Conservation (phyloP, 2,888 invertebrate genomes). For the Andrena trimmerana region DNA sequence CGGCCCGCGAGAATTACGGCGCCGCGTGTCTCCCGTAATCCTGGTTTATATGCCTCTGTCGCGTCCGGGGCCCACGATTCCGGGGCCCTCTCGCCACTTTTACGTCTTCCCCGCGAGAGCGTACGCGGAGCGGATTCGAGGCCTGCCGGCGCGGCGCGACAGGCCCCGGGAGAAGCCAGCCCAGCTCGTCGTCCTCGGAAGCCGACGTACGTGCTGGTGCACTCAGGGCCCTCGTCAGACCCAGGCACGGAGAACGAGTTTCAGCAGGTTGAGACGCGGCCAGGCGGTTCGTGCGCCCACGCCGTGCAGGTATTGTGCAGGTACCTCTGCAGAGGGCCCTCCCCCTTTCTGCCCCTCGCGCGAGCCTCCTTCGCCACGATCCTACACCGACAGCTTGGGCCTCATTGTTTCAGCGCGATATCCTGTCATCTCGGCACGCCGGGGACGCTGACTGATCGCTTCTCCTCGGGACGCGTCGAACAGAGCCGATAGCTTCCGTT, state of each 20-base stretch:
- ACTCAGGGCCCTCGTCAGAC: conserved; percentile 62
- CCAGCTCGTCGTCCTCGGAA: conserved; percentile 68
- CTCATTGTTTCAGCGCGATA: conserved; percentile 72
- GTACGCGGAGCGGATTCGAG: conserved; percentile 54
- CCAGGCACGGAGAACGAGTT: conserved; percentile 73
- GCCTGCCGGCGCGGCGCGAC: conserved; percentile 45
- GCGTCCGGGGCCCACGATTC: conserved; percentile 45
- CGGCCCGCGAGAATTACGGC: conserved; percentile 75
- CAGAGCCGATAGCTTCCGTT: conserved; percentile 24
- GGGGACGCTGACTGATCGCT: conserved; percentile 56
- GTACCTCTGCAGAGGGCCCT: conserved; percentile 57
- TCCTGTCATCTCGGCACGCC: conserved; percentile 67
- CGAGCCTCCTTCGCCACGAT: conserved; percentile 35
- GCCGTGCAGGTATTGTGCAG: conserved; percentile 70
- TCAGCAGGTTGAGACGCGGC: conserved; percentile 77
- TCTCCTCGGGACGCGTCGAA: conserved; percentile 24
- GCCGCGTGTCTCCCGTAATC: conserved; percentile 78
- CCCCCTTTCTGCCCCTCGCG: conserved; percentile 14
- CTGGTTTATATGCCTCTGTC: conserved; percentile 78
- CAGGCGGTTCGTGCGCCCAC: conserved; percentile 75
- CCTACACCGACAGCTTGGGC: conserved; percentile 46
- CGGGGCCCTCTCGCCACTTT: conserved; percentile 54
- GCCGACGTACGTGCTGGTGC: conserved; percentile 66
- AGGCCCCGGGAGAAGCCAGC: conserved; percentile 35
- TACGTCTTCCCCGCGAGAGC: conserved; percentile 49